phyloP scores from a whole-genome alignment of 2,888 invertebrate species.

The Dicranocentrus wangi region DNA sequence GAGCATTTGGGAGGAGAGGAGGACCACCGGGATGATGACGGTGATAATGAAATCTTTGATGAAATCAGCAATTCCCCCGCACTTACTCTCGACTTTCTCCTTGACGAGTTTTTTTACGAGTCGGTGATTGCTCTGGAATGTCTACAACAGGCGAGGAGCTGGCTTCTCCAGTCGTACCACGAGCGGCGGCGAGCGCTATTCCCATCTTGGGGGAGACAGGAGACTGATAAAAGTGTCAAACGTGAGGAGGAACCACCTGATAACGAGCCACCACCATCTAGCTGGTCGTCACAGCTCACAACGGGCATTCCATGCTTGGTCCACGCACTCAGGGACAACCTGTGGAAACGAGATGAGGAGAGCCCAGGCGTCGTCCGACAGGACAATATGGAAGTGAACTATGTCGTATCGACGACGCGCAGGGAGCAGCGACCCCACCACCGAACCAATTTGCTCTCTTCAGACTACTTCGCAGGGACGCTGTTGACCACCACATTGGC shows the following conservation, averaged over 20 bases:
- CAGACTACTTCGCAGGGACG: not conserved
- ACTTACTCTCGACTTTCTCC: constrained; percentile 34
- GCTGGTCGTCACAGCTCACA: no score
- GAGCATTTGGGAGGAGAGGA: not conserved
- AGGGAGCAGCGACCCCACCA: no score
- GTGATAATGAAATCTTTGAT: constrained; percentile 6
- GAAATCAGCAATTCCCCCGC: constrained; percentile 25
- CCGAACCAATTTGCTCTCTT: not conserved
- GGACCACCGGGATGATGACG: not conserved
- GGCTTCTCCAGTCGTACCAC: constrained; percentile 6
- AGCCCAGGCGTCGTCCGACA: not conserved
- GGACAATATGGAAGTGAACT: not conserved
- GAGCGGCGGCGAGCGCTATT: constrained; percentile 1
- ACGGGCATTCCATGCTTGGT: no score
- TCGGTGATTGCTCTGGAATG: constrained; percentile 22
- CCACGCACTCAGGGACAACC: no score
- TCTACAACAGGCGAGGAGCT: constrained; percentile 15
- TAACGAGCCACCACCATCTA: no score
- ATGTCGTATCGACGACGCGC: not conserved
- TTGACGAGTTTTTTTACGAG: constrained; percentile 62
- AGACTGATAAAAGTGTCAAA: constrained; percentile 30
- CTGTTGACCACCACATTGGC: not conserved
- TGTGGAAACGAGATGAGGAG: not conserved
- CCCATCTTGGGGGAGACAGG: not conserved
- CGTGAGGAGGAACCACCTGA: not conserved